Conservation (phyloP, 2,113 vertebrate species). For the Scytalopus superciliaris region DNA sequence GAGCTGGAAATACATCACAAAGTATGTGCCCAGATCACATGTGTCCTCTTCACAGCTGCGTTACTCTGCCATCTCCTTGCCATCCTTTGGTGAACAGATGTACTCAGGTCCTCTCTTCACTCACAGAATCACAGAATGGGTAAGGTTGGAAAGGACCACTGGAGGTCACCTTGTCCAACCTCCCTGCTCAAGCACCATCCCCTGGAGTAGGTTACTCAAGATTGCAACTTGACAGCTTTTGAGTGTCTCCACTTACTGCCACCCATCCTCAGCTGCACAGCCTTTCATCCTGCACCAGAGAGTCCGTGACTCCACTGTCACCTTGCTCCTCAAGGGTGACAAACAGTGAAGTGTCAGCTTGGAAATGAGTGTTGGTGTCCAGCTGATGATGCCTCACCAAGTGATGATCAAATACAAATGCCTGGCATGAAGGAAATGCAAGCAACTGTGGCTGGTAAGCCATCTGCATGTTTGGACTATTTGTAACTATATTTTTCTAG, state of each 20-base stretch:
- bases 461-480: neutral
- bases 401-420: neutral
- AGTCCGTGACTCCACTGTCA: neutral
- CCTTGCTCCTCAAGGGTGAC: rapidly evolving
- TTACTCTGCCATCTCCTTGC: neutral
- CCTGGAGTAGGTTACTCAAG: neutral
- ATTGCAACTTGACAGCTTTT: neutral
- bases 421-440: neutral
- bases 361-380: neutral
- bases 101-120: neutral
- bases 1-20: neutral
- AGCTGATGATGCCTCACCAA: neutral
- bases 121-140: rapidly evolving
- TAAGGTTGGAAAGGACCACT: neutral
- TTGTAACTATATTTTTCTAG: neutral
- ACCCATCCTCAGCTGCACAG: rapidly evolving
- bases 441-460: neutral
- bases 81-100: neutral
- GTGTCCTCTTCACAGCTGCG: neutral
- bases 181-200: neutral
- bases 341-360: rapidly evolving
- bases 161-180: rapidly evolving
- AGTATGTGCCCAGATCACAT: neutral
- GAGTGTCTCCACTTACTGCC: neutral
- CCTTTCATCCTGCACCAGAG: neutral